Base-by-base conservation (phyloP, 1,140 invertebrate genomes). In the Kradibia gibbosae region DNA sequence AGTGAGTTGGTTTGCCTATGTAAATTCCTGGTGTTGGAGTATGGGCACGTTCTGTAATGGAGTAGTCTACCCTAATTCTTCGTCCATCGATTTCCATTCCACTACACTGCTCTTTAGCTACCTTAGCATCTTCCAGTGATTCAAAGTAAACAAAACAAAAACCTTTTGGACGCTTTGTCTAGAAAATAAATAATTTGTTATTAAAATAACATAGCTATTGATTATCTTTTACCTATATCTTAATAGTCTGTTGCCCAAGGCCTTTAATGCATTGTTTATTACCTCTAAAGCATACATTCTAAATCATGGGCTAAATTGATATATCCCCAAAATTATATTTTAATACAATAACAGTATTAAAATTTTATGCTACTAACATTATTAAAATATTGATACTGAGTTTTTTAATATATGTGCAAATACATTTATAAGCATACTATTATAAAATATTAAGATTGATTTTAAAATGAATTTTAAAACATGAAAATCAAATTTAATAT, bases 71-170 rank as follows among this genome's bases (percentile, higher is more conserved):
- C 84, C 98, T 92, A 84, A 99, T 99, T 87, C 95, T 93, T 60
- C 97, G 93, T 0, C 97, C 97, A 92, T 99, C 98, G 60, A 99
- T 96, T 90, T 98, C 97, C 93, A 98, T 96, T 65, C 98, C 98
- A 82, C 95, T 95, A 85, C 97, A 98, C 85, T 96, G 94, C 83
- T 99, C 97, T 92, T 99, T 99, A 0, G 98, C 98, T 80, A 95
- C 95, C 87, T 96, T 96, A 0, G 98, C 97, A 93, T 99, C 97
- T 72, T 97, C 96, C 15, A 95, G 90, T 67, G 93, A 95, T 89
- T 96, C 95, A 91, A 96, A 99, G 92, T 99, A 99, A 39, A 99
- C 96, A 92, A 99, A 99, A 83, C 97, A 97, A 92, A 99, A 99
- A 45, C 98, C 98, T 86, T 98, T 92, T 0, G 98, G 99, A 83